Percentiles rank a stretch among this genome's conserved stretches.
phyloP scores from a whole-genome alignment of 2,113 vertebrate species.

The Galbula dea region DNA sequence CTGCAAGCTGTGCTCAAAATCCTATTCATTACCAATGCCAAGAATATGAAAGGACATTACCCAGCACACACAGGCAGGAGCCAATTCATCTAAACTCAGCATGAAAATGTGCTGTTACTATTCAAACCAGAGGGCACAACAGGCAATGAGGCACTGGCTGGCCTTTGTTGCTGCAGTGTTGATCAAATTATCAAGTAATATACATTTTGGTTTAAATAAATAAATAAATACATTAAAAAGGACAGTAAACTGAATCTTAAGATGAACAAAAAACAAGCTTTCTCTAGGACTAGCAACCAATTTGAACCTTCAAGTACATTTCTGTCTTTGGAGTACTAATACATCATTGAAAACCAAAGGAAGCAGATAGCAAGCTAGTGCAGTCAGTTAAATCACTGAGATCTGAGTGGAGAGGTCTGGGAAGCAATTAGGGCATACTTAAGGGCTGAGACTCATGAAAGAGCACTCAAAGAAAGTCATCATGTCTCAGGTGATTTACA shows the following conservation, averaged over 20 bases:
- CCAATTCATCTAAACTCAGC: conserved; percentile 65
- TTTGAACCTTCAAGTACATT: neutral
- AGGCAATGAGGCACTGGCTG: conserved; percentile 32
- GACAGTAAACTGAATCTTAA: neutral
- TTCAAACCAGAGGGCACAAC: conserved; percentile 56
- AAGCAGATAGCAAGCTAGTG: neutral
- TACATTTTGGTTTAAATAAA: neutral
- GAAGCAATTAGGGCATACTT: neutral
- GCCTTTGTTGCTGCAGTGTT: neutral
- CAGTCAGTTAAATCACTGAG: neutral
- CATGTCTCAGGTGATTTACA: neutral
- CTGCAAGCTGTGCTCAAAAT: conserved; percentile 55
- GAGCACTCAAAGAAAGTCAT: neutral
- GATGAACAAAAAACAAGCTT: neutral
- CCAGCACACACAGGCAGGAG: conserved; percentile 49
- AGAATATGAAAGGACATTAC: conserved; percentile 62
- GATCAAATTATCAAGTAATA: conserved; percentile 37
- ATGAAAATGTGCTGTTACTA: conserved; percentile 58
- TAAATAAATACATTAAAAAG: neutral
- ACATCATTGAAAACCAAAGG: neutral
- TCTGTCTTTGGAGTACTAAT: neutral
- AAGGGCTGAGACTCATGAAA: neutral
- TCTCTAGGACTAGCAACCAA: neutral
- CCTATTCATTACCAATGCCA: conserved; percentile 54
- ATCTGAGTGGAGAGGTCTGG: neutral